phyloP scores from a whole-genome alignment of 1,140 invertebrate genomes.

The Anastrepha obliqua region DNA sequence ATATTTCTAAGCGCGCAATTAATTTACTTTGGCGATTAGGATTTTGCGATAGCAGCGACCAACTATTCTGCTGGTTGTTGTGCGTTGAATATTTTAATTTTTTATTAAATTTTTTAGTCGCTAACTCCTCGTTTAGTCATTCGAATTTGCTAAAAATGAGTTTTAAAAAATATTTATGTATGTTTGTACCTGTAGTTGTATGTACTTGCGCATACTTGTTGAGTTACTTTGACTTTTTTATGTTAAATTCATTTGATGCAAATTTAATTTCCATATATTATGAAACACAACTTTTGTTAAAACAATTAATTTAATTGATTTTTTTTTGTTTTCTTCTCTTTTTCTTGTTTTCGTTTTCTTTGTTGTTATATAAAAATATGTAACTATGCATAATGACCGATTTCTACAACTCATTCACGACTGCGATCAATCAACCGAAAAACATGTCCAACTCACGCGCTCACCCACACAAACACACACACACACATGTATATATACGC shows the following conservation, averaged over 20 bases:
- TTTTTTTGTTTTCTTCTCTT: conserved; percentile 64
- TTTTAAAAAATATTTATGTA: too few relatives aligned
- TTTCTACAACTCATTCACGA: conserved; percentile 14
- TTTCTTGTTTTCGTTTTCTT: conserved; percentile 69
- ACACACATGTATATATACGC: background rate
- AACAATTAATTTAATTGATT: conserved; percentile 55
- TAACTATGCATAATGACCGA: conserved; percentile 36
- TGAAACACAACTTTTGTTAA: background rate
- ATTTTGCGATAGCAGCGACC: too few relatives aligned
- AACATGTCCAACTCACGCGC: background rate
- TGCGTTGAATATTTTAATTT: too few relatives aligned
- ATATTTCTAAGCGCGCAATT: too few relatives aligned
- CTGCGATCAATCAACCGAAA: conserved; percentile 4
- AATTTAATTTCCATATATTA: background rate
- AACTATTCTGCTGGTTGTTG: too few relatives aligned
- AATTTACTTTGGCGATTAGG: too few relatives aligned
- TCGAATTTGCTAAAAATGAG: too few relatives aligned
- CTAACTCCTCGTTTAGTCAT: too few relatives aligned
- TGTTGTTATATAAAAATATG: conserved; percentile 63
- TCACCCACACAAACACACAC: background rate
- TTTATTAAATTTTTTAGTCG: too few relatives aligned
- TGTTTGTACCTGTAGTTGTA: too few relatives aligned
- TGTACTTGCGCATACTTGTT: background rate
- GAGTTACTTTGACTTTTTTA: background rate
- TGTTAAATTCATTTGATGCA: background rate